Evolutionary conservation across 2,797 vertebrate genomes (phyloP), one percentile per base, ranked within the genome.

Genomic region (Sebastes minor): DNA sequence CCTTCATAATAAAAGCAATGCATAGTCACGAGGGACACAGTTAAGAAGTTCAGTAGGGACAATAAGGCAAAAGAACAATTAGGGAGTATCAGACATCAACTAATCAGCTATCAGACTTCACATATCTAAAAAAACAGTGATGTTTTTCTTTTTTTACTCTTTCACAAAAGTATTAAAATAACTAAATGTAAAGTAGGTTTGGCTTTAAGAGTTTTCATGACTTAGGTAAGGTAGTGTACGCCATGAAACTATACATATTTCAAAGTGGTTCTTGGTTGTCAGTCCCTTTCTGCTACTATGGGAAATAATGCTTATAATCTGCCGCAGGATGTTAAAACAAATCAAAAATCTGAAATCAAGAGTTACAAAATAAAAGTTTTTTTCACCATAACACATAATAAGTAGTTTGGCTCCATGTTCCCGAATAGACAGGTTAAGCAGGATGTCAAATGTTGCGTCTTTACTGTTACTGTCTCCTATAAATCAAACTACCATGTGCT

Each of bases 11-110:
- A 76, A 79, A 82, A 84, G 79, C 55, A 83, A 94, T 95, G 94
- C 94, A 95, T 95, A 95, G 94, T 94, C 79, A 86, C 77, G 80
- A 86, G 55, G 60, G 59, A 74, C 73, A 89, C 8, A 30, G 75
- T 63, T 30, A 46, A 78, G 78, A 81, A 80, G 23, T 70, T 83
- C 59, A 76, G 57, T 56, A 63, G 71, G 68, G 78, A 81, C 64
- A 71, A 76, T 79, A 87, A 91, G 86, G 86, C 82, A 80, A 90
- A 88, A 73, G 23, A 74, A 82, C 25, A 70, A n/a, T 30, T 18
- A 61, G 61, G 78, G 56, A 82, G n/a, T 14, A 33, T 82, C 38
- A 71, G 46, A 57, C 52, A 56, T 38, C 2, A 49, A 35, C 12
- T 38, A 68, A 59, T 63, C 60, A 53, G 42, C 23, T 65, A 66